phyloP scores from a whole-genome alignment of 2,888 invertebrate species.

The Allophyes oxyacanthae region DNA sequence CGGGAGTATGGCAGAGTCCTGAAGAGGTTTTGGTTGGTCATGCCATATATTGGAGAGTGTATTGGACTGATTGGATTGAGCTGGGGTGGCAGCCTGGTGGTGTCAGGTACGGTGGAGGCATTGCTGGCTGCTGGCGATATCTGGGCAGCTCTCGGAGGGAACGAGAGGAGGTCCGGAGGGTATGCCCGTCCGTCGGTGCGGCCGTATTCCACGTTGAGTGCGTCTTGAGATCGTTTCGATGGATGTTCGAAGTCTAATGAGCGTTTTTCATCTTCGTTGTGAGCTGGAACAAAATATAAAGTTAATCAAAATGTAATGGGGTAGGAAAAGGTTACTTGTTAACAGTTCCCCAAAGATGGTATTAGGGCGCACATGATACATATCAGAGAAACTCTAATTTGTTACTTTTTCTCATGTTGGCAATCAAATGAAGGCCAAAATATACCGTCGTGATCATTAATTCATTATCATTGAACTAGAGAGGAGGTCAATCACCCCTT shows the following conservation, averaged over 20 bases:
- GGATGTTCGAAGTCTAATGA: constrained; percentile 91
- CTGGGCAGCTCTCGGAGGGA: constrained; percentile 92
- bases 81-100: constrained; percentile 90
- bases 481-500: constrained; percentile 11
- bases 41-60: constrained; percentile 91
- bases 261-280: constrained; percentile 92
- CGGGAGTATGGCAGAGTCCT: constrained; percentile 94
- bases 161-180: constrained; percentile 95
- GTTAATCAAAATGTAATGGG: neutral
- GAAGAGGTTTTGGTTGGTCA: constrained; percentile 91
- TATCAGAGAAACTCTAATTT: too few species aligned
- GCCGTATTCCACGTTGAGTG: constrained; percentile 87
- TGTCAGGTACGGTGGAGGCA: constrained; percentile 94
- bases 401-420: too few species aligned
- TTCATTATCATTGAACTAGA: too few species aligned
- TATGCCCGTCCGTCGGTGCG: constrained; percentile 90
- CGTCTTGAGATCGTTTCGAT: constrained; percentile 87
- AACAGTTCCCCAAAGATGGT: neutral
- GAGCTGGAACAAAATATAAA: constrained; percentile 79
- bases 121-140: constrained; percentile 95
- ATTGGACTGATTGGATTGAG: constrained; percentile 91
- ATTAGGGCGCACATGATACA: neutral
- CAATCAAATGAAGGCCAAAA: too few species aligned
- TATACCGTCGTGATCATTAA: too few species aligned
- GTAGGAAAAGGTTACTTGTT: neutral